Base-by-base conservation (phyloP, 2,797 vertebrate species). In the Lepus oiostolus region DNA sequence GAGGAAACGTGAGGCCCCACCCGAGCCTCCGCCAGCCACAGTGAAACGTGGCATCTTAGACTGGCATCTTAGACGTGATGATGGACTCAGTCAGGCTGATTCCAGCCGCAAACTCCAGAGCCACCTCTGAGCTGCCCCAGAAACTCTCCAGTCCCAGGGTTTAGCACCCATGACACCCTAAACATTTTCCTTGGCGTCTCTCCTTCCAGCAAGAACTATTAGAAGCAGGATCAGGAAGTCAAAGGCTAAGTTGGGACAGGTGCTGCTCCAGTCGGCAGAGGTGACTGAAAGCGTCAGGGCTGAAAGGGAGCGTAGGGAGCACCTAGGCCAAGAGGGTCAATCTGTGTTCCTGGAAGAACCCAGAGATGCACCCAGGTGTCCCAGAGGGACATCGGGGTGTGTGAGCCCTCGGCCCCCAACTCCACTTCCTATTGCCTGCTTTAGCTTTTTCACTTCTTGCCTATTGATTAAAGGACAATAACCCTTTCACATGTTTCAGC, bases 1-100 rank as follows among this genome's bases (percentile, higher is more conserved):
- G 26, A 90, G 47, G 68, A 65, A 77, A 24, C 19, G 42, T 13
- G 52, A 68, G 32, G 38, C 83, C 72, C 95, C 88, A 21, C 93
- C 93, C 3, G 42, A 26, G 52, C 79, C 28, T 92, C 75, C 42
- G 54, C 62, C 54, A 87, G 75, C 77, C 62, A 28, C 24, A 2
- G 79, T 71, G 79, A 93, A 63, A 97, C 90, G 96, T 96, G 97
- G 97, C 96, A 83, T 22, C 84, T 62, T 52, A 77, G 88, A 79
- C 35, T 96, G 97, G 97, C 96, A 83, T 22, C 42, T 47, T 47
- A 47, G 42, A 42, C 42, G 42, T 42, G 42, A 47, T 47, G 42
- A 47, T 47, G 42, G 42, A 47, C 65, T 90, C 72, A 35, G 88
- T 24, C 9, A 60, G 52, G 68, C 70, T n/a, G 63, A 70, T 72